Conservation (phyloP, 1,140 invertebrate genomes). For the Alviniconcha marisindica region DNA sequence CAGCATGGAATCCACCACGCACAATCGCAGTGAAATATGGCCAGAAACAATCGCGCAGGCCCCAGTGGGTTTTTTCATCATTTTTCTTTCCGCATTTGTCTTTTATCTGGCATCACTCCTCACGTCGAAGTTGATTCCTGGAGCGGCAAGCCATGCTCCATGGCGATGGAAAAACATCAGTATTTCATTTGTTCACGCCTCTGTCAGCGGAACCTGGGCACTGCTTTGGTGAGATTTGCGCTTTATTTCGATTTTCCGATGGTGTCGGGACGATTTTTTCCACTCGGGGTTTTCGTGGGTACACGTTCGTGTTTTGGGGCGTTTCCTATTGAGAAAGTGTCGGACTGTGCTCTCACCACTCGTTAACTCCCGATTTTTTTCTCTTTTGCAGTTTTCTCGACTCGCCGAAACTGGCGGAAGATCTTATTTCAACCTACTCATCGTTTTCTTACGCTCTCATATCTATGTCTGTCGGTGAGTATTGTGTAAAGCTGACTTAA, state of each 20-base stretch:
- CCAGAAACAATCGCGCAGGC: constrained; percentile 44
- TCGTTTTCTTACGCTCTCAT: constrained; percentile 52
- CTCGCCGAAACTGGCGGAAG: constrained; percentile 62
- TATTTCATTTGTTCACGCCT: constrained; percentile 76
- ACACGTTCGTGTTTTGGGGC: background rate
- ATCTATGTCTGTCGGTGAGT: constrained; percentile 64
- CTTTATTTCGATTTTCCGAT: background rate
- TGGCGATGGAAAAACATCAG: constrained; percentile 78
- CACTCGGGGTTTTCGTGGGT: background rate
- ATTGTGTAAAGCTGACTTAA: background rate
- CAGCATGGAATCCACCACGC: background rate
- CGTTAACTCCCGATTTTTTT: constrained; percentile 4
- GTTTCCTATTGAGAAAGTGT: background rate
- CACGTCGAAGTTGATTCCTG: constrained; percentile 30
- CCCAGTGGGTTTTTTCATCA: constrained; percentile 41
- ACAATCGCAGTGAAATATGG: constrained; percentile 49
- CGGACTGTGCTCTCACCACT: background rate
- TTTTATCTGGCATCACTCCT: constrained; percentile 47
- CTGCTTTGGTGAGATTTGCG: constrained; percentile 65
- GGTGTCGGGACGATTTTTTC: background rate
- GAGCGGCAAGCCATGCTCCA: constrained; percentile 47
- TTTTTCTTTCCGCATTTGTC: constrained; percentile 47
- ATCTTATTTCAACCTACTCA: constrained; percentile 59
- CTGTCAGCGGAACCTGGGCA: constrained; percentile 73
- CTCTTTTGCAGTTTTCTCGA: constrained; percentile 58